Evolutionary conservation across 2,888 invertebrate genomes (phyloP), one percentile per base, ranked within the genome.

Genomic region (Leuctra nigra): DNA sequence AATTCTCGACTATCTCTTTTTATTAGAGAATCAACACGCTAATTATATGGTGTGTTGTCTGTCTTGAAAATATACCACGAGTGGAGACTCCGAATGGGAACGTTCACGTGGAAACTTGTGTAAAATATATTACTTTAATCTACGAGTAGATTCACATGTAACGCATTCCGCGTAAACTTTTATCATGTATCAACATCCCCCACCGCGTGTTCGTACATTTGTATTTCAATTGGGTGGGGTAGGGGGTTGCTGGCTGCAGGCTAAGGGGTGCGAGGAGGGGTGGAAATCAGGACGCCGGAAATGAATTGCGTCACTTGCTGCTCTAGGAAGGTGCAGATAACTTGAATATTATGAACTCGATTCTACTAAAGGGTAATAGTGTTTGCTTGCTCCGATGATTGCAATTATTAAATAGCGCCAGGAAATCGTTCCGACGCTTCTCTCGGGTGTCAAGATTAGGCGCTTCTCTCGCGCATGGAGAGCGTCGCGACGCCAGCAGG

Each of bases 351-450:
- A 41, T 7, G 6, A 7, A 41, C 41, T 41, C 14, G 41, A 41
- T 41, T 41, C 18, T 18, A 16, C 38, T n/a, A 16, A n/a, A 16
- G 16, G 47, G 16, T 38, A 39, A 54, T 16, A 18, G 44, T 44
- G 54, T 44, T 38, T 56, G 44, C 55, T 55, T 55, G 55, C 53
- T 24, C 44, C 35, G 33, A 41, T 55, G 56, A 56, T 59, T 56
- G 56, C 56, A 56, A 56, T 56, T n/a, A n/a, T n/a, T 41, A 54
- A 44, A 33, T 24, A 25, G 24, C 33, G 54, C 38, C 59, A 58
- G 59, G 59, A 59, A 59, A 56, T 54, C 59, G 50, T 48, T 53
- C 41, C 44, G 35, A 56, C 38, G 44, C 24, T 18, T 20, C 22
- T 18, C 16, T 14, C 46, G 20, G 44, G 23, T 23, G 44, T n/a